Base-by-base conservation (phyloP, 2,113 vertebrate genomes). In the Ceratotherium simum region DNA sequence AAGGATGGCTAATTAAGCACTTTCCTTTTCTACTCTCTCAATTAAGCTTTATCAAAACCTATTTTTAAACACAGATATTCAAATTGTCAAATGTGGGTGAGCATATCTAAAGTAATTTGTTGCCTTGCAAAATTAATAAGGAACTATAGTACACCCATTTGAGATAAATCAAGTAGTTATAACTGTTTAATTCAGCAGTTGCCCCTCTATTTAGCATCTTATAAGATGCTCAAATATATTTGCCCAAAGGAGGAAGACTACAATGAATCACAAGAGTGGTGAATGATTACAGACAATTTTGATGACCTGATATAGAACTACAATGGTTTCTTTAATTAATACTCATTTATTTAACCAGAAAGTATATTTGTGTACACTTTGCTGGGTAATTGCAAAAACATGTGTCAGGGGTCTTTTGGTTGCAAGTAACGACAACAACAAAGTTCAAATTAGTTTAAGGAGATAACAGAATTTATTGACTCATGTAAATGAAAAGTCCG, bases 11-110 rank as follows among this genome's bases (percentile, higher is more conserved):
- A 87, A 84, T 76, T 92, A 83, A 86, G 20, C 27, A 90, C 54
- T 39, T 83, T 91, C 13, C 3, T 84, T 75, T 96, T 73, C n/a
- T 97, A 67, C 42, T 92, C 79, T 90, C 80, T 95, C 51, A 81
- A n/a, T 90, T 76, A 95, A 76, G 60, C 3, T 31, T 91, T 85
- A 82, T 80, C 3, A 75, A 76, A 83, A 72, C 12, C 39, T 82
- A 29, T 27, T 94, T 96, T 91, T 90, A 79, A 96, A 67, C 23
- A 87, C 33, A 70, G 51, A 79, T 90, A 83, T 36, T 87, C 36
- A 87, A 4, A 75, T 80, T 65, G 13, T 60, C 60, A 86, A 89
- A n/a, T 48, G 4, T 82, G 21, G 0, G 33, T 87, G 39, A 94
- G 29, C 12, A 42, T 72, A 46, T 27, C 36, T 70, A 54, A 72